phyloP scores from a whole-genome alignment of 1,140 invertebrate genomes.

The Homalodisca vitripennis region DNA sequence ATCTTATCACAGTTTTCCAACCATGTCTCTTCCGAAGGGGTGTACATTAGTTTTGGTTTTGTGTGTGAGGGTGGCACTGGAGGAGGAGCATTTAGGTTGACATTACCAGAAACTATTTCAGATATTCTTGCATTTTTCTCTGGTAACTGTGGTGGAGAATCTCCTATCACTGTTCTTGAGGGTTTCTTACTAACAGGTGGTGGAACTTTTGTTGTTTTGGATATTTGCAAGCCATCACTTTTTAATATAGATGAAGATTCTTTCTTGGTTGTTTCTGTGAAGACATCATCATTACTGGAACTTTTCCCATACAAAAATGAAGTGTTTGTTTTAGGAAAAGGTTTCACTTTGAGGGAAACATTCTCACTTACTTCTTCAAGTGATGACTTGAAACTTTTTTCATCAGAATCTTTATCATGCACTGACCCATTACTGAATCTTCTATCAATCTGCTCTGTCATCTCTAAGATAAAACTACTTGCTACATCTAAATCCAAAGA shows the following conservation, averaged over 20 bases:
- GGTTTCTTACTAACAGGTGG: neutral
- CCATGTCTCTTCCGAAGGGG: conserved; percentile 3
- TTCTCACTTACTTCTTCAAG: neutral
- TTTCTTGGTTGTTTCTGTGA: neutral
- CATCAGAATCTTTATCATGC: neutral
- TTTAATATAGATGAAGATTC: too few species aligned
- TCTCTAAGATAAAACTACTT: conserved; percentile 22
- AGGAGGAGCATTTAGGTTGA: neutral
- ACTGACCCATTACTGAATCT: neutral
- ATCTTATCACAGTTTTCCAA: conserved; percentile 2
- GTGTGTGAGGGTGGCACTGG: conserved; percentile 1
- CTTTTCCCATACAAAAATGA: conserved; percentile 2
- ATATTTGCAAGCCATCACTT: too few species aligned
- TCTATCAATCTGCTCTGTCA: conserved; percentile 19
- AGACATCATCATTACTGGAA: neutral
- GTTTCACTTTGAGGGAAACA: too few species aligned
- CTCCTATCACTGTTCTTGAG: neutral
- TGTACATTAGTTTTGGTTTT: conserved; percentile 3
- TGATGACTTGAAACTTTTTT: neutral
- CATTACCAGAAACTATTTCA: neutral
- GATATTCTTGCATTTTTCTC: conserved; percentile 2
- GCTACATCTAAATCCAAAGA: conserved; percentile 1
- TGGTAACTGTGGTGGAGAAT: conserved; percentile 6
- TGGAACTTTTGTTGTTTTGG: neutral
- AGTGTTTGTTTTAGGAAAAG: neutral